Evolutionary conservation across 2,888 invertebrate species (phyloP), one percentile per base, ranked within the genome.

Genomic region (Ectemnius continuus): DNA sequence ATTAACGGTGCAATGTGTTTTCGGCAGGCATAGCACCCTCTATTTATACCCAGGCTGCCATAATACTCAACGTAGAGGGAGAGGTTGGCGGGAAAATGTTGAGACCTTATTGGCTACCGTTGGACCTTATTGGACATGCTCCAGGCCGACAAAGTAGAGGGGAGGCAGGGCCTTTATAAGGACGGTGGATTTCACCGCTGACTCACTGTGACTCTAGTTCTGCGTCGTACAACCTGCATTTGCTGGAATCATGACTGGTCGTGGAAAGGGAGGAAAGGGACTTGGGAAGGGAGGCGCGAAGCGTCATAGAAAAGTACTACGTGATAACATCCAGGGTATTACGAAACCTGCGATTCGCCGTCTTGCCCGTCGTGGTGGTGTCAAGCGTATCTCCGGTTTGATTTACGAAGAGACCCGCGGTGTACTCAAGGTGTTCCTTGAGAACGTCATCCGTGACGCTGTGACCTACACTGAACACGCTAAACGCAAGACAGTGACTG

Each of bases 391-490:
- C 67, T 95, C 95, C 5, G 95, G 95, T 0, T 90, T 95, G 62
- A 95, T 96, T 75, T 96, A 96, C 90, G 95, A 73, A 58, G 72
- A 70, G 45, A 76, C 72, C 16, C 64, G 72, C 62, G 73, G 79
- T 66, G 57, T 83, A 0, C 88, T 96, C 56, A 96, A 96, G 52
- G 94, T 95, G 0, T 97, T 97, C 88, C 92, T 97, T 73, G 96
- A 96, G 89, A 96, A 96, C 88, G 95, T 96, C 0, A 96, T 97
- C 84, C 93, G 95, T 60, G 96, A 96, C 88, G 96, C 96, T 23
- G 96, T 96, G 67, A 96, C 96, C 13, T 96, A 96, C 91, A 96
- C 96, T 0, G 96, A 97, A 88, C 96, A 97, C 88, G 96, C 96
- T 58, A 97, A 96, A 91, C 92, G 96, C 83, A 97, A 97, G 92